phyloP scores from a whole-genome alignment of 2,888 invertebrate genomes.

The Diplolepis rosae region DNA sequence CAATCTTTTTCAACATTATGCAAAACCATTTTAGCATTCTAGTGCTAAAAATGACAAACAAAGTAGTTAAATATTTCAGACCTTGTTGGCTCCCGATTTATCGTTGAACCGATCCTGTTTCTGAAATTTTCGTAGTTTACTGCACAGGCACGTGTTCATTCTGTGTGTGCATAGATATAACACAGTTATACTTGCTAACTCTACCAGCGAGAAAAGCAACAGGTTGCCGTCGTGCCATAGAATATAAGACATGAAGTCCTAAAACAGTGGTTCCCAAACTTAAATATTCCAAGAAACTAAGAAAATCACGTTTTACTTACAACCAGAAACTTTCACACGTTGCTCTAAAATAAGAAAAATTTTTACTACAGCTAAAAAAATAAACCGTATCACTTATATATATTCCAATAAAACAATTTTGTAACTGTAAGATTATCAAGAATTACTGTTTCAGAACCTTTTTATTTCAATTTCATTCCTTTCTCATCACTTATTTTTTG shows the following conservation, averaged over 20 bases:
- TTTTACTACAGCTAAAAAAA: no score
- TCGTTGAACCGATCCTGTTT: background rate
- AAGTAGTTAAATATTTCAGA: slow-evolving; percentile 19
- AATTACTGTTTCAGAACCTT: no score
- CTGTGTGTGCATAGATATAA: background rate
- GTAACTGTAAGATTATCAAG: no score
- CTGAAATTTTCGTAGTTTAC: slow-evolving; percentile 18
- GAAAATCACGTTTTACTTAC: background rate
- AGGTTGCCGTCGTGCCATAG: slow-evolving; percentile 4
- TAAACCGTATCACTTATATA: no score
- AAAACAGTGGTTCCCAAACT: slow-evolving; percentile 7
- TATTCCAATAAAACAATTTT: no score
- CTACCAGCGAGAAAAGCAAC: slow-evolving; percentile 14
- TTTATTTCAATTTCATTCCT: no score
- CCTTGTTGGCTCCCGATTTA: slow-evolving; percentile 15
- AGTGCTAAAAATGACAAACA: slow-evolving; percentile 15
- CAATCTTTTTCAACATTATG: background rate
- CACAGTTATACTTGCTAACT: background rate
- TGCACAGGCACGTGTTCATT: slow-evolving; percentile 1
- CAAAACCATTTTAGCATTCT: background rate
- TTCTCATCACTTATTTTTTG: no score
- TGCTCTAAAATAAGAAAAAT: no score
- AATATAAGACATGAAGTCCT: background rate
- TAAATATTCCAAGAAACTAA: background rate
- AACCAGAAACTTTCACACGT: no score